Percentiles rank a stretch among this genome's conserved stretches.
These are phyloP conservation scores for Chinchilla lanigera DNA, from an alignment of 2,113 vertebrate genomes.

Conservation along the genomic window DNA sequence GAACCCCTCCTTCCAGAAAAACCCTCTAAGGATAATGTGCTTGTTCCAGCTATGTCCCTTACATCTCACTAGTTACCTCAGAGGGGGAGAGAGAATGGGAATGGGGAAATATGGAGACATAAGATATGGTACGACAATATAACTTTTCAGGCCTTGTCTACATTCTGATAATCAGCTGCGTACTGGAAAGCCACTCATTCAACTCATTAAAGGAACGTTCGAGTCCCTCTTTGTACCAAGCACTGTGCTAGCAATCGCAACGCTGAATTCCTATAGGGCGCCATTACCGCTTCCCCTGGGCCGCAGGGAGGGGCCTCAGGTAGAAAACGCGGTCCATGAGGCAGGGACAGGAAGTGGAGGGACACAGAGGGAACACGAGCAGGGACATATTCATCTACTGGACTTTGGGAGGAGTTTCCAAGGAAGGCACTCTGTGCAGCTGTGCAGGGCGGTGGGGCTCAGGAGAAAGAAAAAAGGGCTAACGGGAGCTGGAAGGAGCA, in stretches of 20 bases:
- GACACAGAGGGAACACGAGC: too few species aligned
- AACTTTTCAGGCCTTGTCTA: background rate
- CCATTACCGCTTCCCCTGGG: background rate
- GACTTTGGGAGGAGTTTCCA: background rate
- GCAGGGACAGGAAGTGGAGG: background rate
- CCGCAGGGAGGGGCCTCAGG: background rate
- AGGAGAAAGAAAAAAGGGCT: background rate
- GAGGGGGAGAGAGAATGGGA: background rate
- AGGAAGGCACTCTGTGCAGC: background rate
- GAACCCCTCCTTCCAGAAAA: background rate
- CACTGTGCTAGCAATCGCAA: background rate
- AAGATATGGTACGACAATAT: background rate
- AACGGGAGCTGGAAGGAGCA: background rate
- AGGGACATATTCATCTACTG: background rate
- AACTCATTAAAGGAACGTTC: conserved; percentile 30
- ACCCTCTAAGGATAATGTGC: background rate
- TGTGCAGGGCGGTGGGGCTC: background rate
- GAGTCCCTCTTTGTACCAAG: background rate
- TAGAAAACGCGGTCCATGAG: background rate
- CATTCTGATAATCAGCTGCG: background rate
- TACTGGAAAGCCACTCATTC: background rate
- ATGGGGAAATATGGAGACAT: background rate
- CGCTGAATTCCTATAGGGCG: background rate
- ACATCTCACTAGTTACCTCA: background rate
- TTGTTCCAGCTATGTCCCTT: background rate